Conservation (phyloP, 2,113 vertebrate species). For the Myiagra hebetior region DNA sequence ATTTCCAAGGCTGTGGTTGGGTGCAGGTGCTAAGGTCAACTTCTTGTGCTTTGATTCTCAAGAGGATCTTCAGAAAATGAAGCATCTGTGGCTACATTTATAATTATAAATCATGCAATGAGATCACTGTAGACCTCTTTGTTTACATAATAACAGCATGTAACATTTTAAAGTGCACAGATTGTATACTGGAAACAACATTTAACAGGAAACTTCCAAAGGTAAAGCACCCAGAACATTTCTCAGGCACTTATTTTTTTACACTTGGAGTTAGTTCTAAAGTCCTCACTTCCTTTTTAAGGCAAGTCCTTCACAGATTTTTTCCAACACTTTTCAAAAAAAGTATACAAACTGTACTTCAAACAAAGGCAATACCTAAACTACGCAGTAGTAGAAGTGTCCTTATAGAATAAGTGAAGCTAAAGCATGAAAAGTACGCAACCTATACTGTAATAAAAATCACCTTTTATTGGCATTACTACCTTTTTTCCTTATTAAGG, state of each 20-base stretch:
- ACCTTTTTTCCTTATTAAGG: slow-evolving; percentile 2
- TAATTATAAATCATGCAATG: slow-evolving; percentile 6
- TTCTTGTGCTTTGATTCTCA: slow-evolving; percentile 9
- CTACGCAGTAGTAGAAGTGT: neutral
- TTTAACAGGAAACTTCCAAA: neutral
- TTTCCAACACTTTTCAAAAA: neutral
- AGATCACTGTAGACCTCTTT: neutral
- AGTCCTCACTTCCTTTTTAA: neutral
- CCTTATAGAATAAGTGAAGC: neutral
- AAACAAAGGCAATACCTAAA: neutral
- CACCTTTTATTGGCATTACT: neutral
- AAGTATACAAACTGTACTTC: neutral
- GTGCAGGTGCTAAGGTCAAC: slow-evolving; percentile 38
- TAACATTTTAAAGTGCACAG: neutral
- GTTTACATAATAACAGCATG: neutral
- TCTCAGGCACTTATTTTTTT: neutral
- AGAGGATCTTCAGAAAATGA: slow-evolving; percentile 32
- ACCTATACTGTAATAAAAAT: neutral
- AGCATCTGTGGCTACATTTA: slow-evolving; percentile 8
- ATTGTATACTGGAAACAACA: neutral
- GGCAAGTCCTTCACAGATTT: neutral
- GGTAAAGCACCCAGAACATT: neutral
- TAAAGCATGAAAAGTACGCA: neutral
- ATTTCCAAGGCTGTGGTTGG: slow-evolving; percentile 23
- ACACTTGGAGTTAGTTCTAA: neutral